Evolutionary conservation across 2,888 invertebrate species (phyloP).

Genomic region (Herminia tarsipennalis): DNA sequence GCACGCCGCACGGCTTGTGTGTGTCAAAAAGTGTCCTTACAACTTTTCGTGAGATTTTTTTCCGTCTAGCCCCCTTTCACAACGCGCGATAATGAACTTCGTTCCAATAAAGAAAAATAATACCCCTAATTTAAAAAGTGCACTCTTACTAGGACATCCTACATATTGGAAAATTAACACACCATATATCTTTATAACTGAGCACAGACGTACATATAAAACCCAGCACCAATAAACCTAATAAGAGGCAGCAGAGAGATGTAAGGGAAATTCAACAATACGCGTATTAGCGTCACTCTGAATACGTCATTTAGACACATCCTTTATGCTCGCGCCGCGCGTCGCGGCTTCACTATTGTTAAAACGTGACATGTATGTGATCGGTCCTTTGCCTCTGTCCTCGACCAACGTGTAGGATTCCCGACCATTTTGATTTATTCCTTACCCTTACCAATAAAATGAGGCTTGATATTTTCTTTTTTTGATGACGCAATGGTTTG

Average conservation of each 20-base stretch:
- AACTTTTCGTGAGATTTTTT: too few species aligned
- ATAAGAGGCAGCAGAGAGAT: not conserved
- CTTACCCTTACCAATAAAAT: slow-evolving; percentile 34
- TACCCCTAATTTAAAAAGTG: too few species aligned
- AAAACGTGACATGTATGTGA: slow-evolving; percentile 21
- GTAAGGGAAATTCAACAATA: slow-evolving; percentile 4
- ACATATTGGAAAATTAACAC: not conserved
- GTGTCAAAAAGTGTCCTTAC: too few species aligned
- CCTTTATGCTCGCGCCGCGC: slow-evolving; percentile 1
- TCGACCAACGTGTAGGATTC: slow-evolving; percentile 19
- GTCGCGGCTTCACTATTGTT: slow-evolving; percentile 17
- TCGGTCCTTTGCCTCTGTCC: slow-evolving; percentile 7
- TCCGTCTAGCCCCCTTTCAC: too few species aligned
- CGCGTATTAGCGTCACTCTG: slow-evolving; percentile 9
- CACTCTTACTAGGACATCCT: too few species aligned
- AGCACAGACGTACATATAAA: not conserved
- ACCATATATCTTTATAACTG: not conserved
- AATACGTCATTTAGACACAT: slow-evolving; percentile 8
- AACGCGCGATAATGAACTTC: too few species aligned
- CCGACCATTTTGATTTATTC: slow-evolving; percentile 36
- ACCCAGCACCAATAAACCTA: slow-evolving; percentile 1
- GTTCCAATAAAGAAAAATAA: too few species aligned
- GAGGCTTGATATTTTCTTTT: slow-evolving; percentile 27
- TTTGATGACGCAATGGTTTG: slow-evolving; percentile 29
- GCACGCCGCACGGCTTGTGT: too few species aligned